A percentile compares a stretch with the other conserved stretches of the same genome.
Evolutionary conservation across 2,113 vertebrate species (phyloP).

Genomic region (Pteropus alecto): DNA sequence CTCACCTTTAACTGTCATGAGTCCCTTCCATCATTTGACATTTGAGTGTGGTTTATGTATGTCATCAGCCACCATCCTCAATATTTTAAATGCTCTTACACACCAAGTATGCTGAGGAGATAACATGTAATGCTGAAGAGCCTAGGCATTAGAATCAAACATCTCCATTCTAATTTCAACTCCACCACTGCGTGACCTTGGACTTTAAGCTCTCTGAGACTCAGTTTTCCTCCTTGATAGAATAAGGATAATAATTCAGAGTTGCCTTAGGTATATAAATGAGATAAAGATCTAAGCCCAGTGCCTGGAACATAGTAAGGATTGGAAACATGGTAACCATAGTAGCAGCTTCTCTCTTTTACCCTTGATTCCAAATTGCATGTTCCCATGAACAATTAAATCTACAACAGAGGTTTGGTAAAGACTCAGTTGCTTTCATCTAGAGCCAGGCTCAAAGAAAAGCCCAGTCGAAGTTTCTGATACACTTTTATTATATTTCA

Average conservation of each 20-base stretch:
- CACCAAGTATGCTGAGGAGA: not conserved
- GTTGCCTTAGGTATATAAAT: not conserved
- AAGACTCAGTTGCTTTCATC: slow-evolving; percentile 4
- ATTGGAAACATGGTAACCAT: not conserved
- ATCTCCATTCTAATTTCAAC: not conserved
- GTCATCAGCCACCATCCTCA: not conserved
- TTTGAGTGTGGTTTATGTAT: not conserved
- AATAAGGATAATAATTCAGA: not conserved
- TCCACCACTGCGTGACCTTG: not conserved
- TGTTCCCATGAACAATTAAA: not conserved
- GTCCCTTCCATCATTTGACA: not conserved
- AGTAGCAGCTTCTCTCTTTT: not conserved
- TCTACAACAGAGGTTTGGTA: not conserved
- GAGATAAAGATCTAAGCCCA: not conserved
- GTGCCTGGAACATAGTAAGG: not conserved
- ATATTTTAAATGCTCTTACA: not conserved
- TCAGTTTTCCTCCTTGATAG: not conserved
- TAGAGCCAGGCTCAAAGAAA: not conserved
- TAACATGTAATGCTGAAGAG: not conserved
- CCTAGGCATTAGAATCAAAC: not conserved
- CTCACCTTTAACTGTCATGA: not conserved
- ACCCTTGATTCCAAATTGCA: not conserved
- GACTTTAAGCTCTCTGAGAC: not conserved
- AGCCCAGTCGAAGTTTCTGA: not conserved
- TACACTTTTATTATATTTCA: not conserved